Evolutionary conservation across 1,140 invertebrate genomes (phyloP).

Genomic region (Trichonephila clavipes): DNA sequence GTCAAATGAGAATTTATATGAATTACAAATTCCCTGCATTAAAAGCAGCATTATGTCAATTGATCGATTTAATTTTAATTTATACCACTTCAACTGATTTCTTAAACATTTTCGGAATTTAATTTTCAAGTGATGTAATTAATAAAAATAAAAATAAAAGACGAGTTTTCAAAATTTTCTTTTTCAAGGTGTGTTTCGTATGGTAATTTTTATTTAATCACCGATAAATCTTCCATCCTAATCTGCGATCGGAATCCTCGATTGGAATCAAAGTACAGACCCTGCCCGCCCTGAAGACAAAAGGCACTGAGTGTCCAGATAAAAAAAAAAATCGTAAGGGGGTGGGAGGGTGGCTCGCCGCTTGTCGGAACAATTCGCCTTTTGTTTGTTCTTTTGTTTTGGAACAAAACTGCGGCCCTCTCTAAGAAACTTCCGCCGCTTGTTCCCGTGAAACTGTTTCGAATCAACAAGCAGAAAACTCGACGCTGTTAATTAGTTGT

Average conservation of each 20-base stretch:
- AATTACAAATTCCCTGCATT: no score
- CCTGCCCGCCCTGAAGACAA: conserved; percentile 5
- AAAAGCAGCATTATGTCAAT: no score
- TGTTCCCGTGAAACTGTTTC: conserved; percentile 75
- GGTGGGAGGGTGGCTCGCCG: not conserved
- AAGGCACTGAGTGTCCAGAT: not conserved
- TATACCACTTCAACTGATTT: no score
- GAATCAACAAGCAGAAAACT: conserved; percentile 75
- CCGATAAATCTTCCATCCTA: not conserved
- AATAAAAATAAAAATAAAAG: no score
- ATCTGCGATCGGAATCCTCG: conserved; percentile 7
- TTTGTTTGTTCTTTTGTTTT: conserved; percentile 75
- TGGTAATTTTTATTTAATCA: not conserved
- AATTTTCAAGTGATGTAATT: no score
- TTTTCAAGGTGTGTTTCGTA: not conserved
- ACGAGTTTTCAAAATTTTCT: not conserved
- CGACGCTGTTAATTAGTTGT: conserved; percentile 76
- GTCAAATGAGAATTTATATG: no score
- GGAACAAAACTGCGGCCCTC: conserved; percentile 55
- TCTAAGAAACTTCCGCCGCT: conserved; percentile 75
- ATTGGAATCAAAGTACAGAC: conserved; percentile 14
- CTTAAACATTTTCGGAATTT: no score
- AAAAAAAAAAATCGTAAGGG: not conserved
- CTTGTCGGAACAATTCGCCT: conserved; percentile 51
- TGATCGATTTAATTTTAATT: no score